phyloP scores from a whole-genome alignment of 2,888 invertebrate species.

The Campoplex nolae region DNA sequence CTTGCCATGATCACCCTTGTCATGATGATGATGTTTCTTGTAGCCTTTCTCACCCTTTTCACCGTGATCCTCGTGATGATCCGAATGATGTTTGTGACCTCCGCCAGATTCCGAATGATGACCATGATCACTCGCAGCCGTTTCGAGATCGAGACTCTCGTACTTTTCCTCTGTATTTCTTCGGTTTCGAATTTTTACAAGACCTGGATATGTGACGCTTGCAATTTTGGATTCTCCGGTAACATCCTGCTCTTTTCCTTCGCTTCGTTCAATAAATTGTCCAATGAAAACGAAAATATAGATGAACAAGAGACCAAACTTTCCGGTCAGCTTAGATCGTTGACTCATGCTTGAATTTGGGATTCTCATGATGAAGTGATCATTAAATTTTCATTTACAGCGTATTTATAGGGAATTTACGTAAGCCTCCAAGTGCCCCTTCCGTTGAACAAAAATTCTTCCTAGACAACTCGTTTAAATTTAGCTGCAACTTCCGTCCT shows the following conservation, averaged over 20 bases:
- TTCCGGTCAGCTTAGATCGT: not conserved
- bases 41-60: conserved; percentile 93
- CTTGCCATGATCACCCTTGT: conserved; percentile 87
- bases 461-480: not conserved
- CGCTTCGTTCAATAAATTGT: conserved; percentile 16
- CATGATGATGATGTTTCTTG: conserved; percentile 91
- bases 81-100: conserved; percentile 89
- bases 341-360: conserved; percentile 35
- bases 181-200: conserved; percentile 26
- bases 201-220: not conserved
- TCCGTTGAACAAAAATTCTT: conserved; percentile 20
- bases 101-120: conserved; percentile 86
- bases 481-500: conserved; percentile 60
- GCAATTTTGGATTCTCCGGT: not conserved
- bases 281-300: conserved; percentile 28
- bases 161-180: conserved; percentile 12
- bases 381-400: not conserved
- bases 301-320: conserved; percentile 24
- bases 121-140: conserved; percentile 65
- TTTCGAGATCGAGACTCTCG: conserved; percentile 48
- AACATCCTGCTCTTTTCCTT: conserved; percentile 34
- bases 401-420: conserved; percentile 61
- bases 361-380: conserved; percentile 57
- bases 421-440: conserved; percentile 10
- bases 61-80: conserved; percentile 90